phyloP scores from a whole-genome alignment of 2,888 invertebrate species.

The Lacanobia wlatinum region DNA sequence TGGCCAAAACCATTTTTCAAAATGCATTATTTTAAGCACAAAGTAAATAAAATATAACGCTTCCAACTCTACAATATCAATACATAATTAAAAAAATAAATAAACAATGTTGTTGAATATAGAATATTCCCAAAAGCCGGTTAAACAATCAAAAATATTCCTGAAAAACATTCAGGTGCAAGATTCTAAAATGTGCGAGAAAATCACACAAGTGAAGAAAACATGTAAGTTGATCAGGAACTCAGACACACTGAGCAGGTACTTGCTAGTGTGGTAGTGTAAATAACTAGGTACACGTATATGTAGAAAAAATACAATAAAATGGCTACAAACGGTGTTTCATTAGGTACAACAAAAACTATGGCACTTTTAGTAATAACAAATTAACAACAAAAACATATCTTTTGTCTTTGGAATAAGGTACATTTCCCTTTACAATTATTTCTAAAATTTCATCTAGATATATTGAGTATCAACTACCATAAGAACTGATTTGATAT shows the following conservation, averaged over 20 bases:
- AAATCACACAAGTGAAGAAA: neutral
- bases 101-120: neutral
- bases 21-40: neutral
- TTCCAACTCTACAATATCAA: neutral
- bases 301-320: slow-evolving; percentile 8
- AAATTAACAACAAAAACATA: slow-evolving; percentile 13
- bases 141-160: neutral
- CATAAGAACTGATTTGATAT: slow-evolving; percentile 49
- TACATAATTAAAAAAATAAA: neutral
- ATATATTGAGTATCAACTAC: slow-evolving; percentile 43
- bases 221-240: neutral
- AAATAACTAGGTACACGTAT: neutral
- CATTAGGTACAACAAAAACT: neutral
- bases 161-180: neutral
- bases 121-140: neutral
- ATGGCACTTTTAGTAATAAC: slow-evolving; percentile 31
- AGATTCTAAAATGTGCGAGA: slow-evolving; percentile 5
- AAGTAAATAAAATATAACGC: neutral
- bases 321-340: slow-evolving; percentile 11
- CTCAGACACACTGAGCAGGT: neutral
- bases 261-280: neutral
- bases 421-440: slow-evolving; percentile 17
- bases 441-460: slow-evolving; percentile 33
- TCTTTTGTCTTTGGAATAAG: slow-evolving; percentile 2
- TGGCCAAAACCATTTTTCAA: neutral